Conservation (phyloP, 37 sponge, comb jelly and placozoan genomes). For the Mnemiopsis leidyi region DNA sequence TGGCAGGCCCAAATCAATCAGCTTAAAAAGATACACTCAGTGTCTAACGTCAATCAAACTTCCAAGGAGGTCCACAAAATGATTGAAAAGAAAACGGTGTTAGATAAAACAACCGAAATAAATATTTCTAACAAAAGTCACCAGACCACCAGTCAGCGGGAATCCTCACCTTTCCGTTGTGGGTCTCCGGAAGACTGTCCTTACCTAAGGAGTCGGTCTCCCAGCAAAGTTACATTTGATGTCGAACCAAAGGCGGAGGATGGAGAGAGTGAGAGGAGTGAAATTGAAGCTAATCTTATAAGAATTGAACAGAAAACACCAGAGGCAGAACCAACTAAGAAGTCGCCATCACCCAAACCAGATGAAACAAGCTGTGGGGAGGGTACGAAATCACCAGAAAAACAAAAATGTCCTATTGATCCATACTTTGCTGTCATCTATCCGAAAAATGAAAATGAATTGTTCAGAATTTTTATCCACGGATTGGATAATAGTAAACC, state of each 20-base stretch:
- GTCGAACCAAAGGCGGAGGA: background rate
- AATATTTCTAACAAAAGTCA: background rate
- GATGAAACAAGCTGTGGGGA: too few species aligned
- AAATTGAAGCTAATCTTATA: background rate
- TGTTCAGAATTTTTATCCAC: conserved; percentile 14
- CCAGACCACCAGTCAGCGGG: background rate
- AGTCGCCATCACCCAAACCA: background rate
- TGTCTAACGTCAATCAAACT: background rate
- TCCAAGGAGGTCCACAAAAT: background rate
- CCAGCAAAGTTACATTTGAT: conserved; percentile 4
- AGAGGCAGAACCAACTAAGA: background rate
- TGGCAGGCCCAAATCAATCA: background rate
- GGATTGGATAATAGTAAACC: background rate
- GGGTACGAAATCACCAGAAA: background rate
- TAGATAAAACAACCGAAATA: background rate
- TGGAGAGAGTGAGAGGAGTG: background rate
- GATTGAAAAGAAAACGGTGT: background rate
- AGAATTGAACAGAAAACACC: background rate
- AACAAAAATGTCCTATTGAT: background rate
- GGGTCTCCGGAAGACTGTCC: background rate
- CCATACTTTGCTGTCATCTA: conserved; percentile 11
- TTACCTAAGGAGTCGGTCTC: background rate
- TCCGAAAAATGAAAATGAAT: background rate
- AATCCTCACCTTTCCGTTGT: background rate
- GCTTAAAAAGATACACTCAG: background rate